Evolutionary conservation across 2,797 vertebrate genomes (phyloP).

Genomic region (Enteromius paludinosus): DNA sequence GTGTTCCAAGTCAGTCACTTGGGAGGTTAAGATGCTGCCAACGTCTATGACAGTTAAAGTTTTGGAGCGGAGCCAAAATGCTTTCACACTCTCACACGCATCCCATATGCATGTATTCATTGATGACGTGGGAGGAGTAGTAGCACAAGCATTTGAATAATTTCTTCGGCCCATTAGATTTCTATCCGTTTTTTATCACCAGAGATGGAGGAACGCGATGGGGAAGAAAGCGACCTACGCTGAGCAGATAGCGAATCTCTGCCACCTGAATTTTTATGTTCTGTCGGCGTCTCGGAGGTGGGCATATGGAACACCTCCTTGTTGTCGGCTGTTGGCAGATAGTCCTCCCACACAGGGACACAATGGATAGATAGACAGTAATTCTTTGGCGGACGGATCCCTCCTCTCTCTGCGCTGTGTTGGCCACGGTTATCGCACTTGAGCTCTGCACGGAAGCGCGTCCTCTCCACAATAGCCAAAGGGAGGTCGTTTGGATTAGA

Average conservation of each 20-base stretch:
- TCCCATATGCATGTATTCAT: slow-evolving; percentile 40
- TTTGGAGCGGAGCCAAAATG: not conserved
- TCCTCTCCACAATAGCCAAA: slow-evolving; percentile 56
- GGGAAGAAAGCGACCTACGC: slow-evolving; percentile 28
- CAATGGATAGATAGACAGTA: slow-evolving; percentile 58
- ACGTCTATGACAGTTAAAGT: not conserved
- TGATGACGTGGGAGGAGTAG: slow-evolving; percentile 32
- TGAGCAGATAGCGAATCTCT: slow-evolving; percentile 44
- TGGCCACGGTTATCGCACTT: slow-evolving; percentile 56
- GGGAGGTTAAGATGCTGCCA: not conserved
- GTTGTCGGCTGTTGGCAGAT: slow-evolving; percentile 43
- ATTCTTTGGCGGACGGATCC: slow-evolving; percentile 49
- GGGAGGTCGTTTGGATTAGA: slow-evolving; percentile 64
- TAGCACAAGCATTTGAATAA: slow-evolving; percentile 41
- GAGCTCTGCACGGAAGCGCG: slow-evolving; percentile 47
- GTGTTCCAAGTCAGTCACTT: not conserved
- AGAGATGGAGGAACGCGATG: slow-evolving; percentile 16
- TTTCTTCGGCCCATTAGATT: slow-evolving; percentile 31
- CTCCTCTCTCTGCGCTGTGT: slow-evolving; percentile 30
- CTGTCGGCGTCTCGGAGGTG: slow-evolving; percentile 50
- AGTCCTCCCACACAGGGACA: slow-evolving; percentile 55
- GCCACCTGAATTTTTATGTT: slow-evolving; percentile 51
- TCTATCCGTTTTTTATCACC: slow-evolving; percentile 33
- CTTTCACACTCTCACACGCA: not conserved
- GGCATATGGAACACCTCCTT: slow-evolving; percentile 54